A percentile compares a stretch with the other conserved stretches of the same genome.
phyloP scores from a whole-genome alignment of 2,797 vertebrate genomes.

The Scolopax rusticola region DNA sequence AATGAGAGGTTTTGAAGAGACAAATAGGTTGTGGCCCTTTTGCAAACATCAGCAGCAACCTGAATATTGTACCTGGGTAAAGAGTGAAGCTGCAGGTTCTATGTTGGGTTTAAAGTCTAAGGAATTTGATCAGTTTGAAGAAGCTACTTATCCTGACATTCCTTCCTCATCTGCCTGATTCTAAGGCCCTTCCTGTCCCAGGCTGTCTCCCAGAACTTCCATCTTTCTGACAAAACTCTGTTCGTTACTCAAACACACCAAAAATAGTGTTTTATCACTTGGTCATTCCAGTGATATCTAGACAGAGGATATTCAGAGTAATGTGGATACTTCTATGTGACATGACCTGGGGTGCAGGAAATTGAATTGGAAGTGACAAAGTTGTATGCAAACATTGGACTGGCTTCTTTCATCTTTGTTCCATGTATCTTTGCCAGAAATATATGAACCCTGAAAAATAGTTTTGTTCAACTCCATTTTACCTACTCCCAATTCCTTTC shows the following conservation, averaged over 20 bases:
- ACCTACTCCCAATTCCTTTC: neutral
- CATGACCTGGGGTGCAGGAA: rapidly evolving
- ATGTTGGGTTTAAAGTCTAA: slow-evolving; percentile 27
- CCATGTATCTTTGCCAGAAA: rapidly evolving
- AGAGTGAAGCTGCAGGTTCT: neutral
- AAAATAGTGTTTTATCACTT: neutral
- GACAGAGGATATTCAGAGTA: neutral
- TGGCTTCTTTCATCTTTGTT: neutral
- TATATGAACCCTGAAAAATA: neutral
- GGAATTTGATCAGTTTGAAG: slow-evolving; percentile 63
- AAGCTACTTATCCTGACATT: slow-evolving; percentile 54
- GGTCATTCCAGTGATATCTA: rapidly evolving
- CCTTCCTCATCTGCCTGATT: slow-evolving; percentile 57
- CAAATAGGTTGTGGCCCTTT: slow-evolving; percentile 65
- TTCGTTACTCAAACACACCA: neutral
- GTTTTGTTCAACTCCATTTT: neutral
- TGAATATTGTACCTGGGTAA: slow-evolving; percentile 33
- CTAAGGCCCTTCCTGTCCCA: neutral
- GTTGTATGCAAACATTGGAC: neutral
- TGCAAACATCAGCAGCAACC: slow-evolving; percentile 58
- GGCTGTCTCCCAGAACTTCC: neutral
- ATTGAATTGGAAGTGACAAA: neutral
- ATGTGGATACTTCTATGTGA: neutral
- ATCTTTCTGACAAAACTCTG: neutral
- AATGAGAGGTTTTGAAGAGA: slow-evolving; percentile 74